Percentiles rank a stretch among this genome's conserved stretches.
Conservation (phyloP, 2,113 vertebrate genomes). For the Chaenogobius annularis region DNA sequence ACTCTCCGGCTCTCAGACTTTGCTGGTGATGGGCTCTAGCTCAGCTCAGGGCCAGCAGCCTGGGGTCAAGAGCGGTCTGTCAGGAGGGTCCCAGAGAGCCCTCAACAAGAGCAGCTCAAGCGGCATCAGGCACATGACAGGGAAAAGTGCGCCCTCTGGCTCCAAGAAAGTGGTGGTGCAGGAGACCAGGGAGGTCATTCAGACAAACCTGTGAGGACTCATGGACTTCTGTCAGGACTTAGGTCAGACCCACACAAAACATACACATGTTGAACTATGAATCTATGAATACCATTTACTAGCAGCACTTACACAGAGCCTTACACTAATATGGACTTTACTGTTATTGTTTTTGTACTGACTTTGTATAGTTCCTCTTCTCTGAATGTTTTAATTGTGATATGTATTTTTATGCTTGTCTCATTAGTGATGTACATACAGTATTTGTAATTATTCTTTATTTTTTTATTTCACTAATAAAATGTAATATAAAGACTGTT, state of each 20-base stretch:
- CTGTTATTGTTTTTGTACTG: not conserved
- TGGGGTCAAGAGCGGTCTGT: constrained; percentile 22
- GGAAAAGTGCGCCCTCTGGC: constrained; percentile 5
- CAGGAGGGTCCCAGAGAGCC: constrained; percentile 31
- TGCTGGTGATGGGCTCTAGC: constrained; percentile 42
- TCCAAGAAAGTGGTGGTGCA: constrained; percentile 25
- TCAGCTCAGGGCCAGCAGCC: constrained; percentile 23
- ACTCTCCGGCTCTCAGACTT: constrained; percentile 44
- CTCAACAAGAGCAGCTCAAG: constrained; percentile 28
- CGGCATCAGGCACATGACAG: not conserved
- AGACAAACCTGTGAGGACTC: not conserved
- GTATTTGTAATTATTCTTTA: not conserved
- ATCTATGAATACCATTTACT: not conserved
- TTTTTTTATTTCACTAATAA: not conserved
- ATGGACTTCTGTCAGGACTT: not conserved
- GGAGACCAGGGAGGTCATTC: constrained; percentile 2
- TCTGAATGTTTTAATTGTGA: not conserved
- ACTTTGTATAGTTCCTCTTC: not conserved
- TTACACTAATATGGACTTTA: not conserved
- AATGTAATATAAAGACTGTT: not conserved
- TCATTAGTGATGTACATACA: not conserved
- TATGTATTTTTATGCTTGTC: not conserved
- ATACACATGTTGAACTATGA: not conserved
- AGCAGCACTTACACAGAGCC: not conserved
- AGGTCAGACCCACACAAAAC: not conserved